These are phyloP conservation scores for Lepidothrix coronata DNA, from an alignment of 2,113 vertebrate genomes.

Conservation along the genomic window DNA sequence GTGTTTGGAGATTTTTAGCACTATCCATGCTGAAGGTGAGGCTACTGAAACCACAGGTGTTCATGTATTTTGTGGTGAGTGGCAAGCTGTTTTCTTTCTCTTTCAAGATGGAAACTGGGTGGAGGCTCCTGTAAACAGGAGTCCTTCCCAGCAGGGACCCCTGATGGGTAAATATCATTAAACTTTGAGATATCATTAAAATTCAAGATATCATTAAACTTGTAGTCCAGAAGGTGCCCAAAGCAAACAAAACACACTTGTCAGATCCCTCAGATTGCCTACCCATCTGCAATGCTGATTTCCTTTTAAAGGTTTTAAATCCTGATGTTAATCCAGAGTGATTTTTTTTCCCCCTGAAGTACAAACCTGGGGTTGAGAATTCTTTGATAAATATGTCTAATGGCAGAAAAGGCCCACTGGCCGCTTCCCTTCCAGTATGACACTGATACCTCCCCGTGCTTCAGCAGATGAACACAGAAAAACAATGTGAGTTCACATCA, in stretches of 20 bases:
- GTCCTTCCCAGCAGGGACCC: not conserved
- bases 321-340: slow-evolving; percentile 5
- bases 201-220: not conserved
- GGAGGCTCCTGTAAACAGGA: not conserved
- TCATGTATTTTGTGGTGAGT: not conserved
- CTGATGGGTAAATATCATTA: not conserved
- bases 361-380: not conserved
- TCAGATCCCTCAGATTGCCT: not conserved
- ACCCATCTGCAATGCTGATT: not conserved
- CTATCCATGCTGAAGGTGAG: not conserved
- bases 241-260: not conserved
- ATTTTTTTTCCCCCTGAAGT: not conserved
- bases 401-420: not conserved
- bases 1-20: not conserved
- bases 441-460: not conserved
- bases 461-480: not conserved
- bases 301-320: not conserved
- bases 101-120: not conserved
- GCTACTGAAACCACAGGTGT: not conserved
- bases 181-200: not conserved
- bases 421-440: not conserved
- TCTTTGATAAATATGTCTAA: not conserved
- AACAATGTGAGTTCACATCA: not conserved
- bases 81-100: not conserved
- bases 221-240: not conserved